Base-by-base conservation (phyloP, 2,113 vertebrate genomes). In the Sapayoa aenigma region DNA sequence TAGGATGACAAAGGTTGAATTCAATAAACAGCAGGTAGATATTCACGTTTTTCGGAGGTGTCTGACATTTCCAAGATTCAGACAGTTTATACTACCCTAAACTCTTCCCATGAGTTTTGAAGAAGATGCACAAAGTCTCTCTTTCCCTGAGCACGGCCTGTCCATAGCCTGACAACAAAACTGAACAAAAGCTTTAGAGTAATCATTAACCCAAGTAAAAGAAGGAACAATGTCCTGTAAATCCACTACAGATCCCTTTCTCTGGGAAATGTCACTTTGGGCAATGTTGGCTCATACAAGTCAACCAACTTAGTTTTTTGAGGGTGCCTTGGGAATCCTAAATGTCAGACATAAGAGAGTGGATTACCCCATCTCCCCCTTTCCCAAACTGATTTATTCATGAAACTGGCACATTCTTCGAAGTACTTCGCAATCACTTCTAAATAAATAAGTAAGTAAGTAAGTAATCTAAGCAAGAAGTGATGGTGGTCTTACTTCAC, bases 241-340 rank as follows among this genome's bases (percentile, higher is more conserved):
- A 63, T 46, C 13, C 35, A 68, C 11, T 30, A 30, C 35, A 74
- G 19, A 33, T 2, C 2, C 9, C 5, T 42, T 80, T 58, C 71
- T n/a, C n/a, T n/a, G n/a, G n/a, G n/a, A 71, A 24, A 28, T 41
- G 5, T 49, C 22, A 47, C 33, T 72, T 41, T 33, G 35, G 17
- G 47, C 3, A 6, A 49, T 44, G 35, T 22, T 82, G 69, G 7
- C 44, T 37, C 0, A 0, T 6, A 68, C 16, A 65, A 60, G 25
- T 18, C 10, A 2, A 28, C 6, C 62, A 77, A 18, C 12, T 25
- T 33, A 33, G 11, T 30, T 68, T 8, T 31, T 71, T 84, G 13
- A 44, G 15, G 2, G 2, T 78, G 15, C 20, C 35, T 81, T 71
- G 31, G 15, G 7, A 65, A 63, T 1, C 0, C 6, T 30, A 81